Percentiles rank a stretch among this genome's conserved stretches.
phyloP scores from a whole-genome alignment of 2,113 vertebrate species.

The Mola mola region DNA sequence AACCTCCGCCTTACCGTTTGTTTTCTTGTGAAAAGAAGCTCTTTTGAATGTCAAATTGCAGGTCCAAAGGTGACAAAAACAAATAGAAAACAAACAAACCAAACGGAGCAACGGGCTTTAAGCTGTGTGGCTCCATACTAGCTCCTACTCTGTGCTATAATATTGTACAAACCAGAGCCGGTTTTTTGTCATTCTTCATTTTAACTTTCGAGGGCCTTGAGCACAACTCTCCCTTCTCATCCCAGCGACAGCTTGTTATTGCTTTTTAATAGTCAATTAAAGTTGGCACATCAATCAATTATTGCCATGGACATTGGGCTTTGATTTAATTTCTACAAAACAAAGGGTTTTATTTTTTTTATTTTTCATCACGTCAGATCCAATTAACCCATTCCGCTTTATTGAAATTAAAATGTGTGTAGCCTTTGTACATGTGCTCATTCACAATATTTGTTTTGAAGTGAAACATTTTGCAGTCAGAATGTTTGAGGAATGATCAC shows the following conservation, averaged over 20 bases:
- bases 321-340: conserved; percentile 75
- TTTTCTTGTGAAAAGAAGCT: too few relatives aligned
- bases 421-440: conserved; percentile 1
- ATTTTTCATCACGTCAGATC: conserved; percentile 77
- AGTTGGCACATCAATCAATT: conserved; percentile 82
- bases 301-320: conserved; percentile 69
- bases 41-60: too few relatives aligned
- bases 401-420: conserved; percentile 45
- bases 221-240: conserved; percentile 47
- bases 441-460: background rate
- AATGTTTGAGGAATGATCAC: conserved; percentile 21
- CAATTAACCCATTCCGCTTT: conserved; percentile 74
- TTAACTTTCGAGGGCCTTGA: conserved; percentile 68
- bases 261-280: conserved; percentile 86
- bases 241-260: conserved; percentile 83
- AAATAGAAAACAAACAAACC: too few relatives aligned
- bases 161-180: background rate
- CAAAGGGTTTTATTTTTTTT: conserved; percentile 75
- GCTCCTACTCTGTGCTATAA: background rate
- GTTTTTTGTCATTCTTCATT: conserved; percentile 24
- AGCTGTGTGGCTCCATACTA: too few relatives aligned
- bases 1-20: too few relatives aligned
- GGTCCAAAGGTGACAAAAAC: too few relatives aligned
- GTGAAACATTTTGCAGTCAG: background rate
- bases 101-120: too few relatives aligned